A percentile compares a stretch with the other conserved stretches of the same genome.
Evolutionary conservation across 2,113 vertebrate species (phyloP).

Genomic region (Pao palembangensis): DNA sequence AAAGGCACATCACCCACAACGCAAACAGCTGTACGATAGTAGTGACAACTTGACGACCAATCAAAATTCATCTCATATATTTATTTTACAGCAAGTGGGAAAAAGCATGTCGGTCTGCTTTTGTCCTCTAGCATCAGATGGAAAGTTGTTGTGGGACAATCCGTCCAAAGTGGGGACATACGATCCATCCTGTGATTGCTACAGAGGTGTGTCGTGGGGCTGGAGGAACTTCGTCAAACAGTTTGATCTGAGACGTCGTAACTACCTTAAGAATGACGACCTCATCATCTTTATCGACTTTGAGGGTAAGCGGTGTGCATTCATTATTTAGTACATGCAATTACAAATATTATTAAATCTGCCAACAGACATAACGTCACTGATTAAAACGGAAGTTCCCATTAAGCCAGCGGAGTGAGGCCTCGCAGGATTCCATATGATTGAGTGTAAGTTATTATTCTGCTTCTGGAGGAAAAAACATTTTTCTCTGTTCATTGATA

Average conservation of each 20-base stretch:
- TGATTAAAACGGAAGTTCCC: slow-evolving; percentile 72
- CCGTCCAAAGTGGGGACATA: slow-evolving; percentile 57
- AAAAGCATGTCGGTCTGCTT: neutral
- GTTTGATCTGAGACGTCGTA: slow-evolving; percentile 67
- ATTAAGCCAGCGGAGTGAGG: slow-evolving; percentile 36
- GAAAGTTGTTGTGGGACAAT: slow-evolving; percentile 61
- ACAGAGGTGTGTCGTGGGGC: slow-evolving; percentile 49
- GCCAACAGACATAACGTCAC: slow-evolving; percentile 64
- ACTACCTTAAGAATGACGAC: slow-evolving; percentile 74
- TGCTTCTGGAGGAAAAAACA: neutral
- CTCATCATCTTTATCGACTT: slow-evolving; percentile 74
- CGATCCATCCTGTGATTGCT: slow-evolving; percentile 48
- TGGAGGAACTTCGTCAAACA: slow-evolving; percentile 70
- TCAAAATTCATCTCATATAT: too few relatives aligned
- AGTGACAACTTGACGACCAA: too few relatives aligned
- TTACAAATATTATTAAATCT: neutral
- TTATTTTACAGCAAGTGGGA: too few relatives aligned
- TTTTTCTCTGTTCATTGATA: neutral
- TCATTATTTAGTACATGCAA: neutral
- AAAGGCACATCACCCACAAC: too few relatives aligned
- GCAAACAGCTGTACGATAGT: too few relatives aligned
- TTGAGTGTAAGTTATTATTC: slow-evolving; percentile 1
- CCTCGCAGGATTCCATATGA: neutral
- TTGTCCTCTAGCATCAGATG: slow-evolving; percentile 44
- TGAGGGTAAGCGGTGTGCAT: slow-evolving; percentile 53